Evolutionary conservation across 2,888 invertebrate genomes (phyloP), one percentile per base, ranked within the genome.

Genomic region (Odontocerum albicorne): DNA sequence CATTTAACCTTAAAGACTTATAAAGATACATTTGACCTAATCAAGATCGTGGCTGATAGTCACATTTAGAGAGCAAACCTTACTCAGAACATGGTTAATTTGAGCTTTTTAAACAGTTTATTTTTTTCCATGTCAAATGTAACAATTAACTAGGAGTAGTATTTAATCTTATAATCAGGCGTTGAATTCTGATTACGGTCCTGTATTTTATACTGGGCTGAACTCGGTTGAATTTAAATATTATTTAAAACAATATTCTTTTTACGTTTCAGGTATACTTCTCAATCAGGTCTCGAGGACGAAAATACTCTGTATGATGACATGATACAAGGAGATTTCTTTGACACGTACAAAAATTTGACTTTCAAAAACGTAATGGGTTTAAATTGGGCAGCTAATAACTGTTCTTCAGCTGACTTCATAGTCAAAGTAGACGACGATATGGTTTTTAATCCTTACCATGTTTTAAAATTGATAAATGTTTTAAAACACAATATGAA

Each of bases 391-490:
- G 82, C 79, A 0, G 67, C 72, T 1, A 68, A 70, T 2, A 74
- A 77, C 62, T 88, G 88, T 62, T 63, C 65, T 1, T 68, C 73
- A 13, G 75, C 79, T 1, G 74, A 79, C 57, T 84, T 79, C 62
- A 70, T 88, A 6, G 74, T 91, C 22, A 92, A 92, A 79, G 84
- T 88, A 70, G 92, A 92, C 66, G 91, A 92, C 67, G 92, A 92
- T 65, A 87, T 86, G 39, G 84, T 88, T 2, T 80, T 87, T 13
- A 85, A 90, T 68, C 70, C 90, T 17, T 83, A 83, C 62, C 78
- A 79, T 59, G 70, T 86, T 22, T 65, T 75, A 4, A 65, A 70
- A 3, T 66, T 81, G 38, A 64, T 84, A 32, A 70, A 73, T 38
- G 66, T 67, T 1, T 62, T 72, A 2, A 71, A 72, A 50, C 2